Base-by-base conservation (phyloP, 1,140 invertebrate species). In the Platyscapa corneri region DNA sequence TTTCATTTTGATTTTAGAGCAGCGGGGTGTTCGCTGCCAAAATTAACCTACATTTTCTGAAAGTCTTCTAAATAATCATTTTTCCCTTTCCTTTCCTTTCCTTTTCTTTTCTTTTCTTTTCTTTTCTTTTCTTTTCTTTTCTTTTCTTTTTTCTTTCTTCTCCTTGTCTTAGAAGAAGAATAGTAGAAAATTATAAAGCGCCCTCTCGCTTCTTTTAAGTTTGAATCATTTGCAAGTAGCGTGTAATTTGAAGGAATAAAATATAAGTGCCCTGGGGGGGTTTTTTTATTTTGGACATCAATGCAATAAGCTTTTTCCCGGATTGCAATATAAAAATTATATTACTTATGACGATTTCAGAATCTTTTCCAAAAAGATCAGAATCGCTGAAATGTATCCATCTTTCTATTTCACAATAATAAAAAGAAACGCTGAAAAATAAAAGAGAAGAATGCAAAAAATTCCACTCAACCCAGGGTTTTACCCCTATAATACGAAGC, bases 31-130 rank as follows among this genome's bases (percentile, higher is more conserved):
- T 46, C 70, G 0, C 74, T 76, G 53, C 82, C 56, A 76, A 86
- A 82, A 76, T 81, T 80, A 80, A 85, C 83, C 83, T 67, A 85
- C 83, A 74, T 85, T 81, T 81, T 37, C 49, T 20, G 75, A 53
- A 56, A 34, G 12, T 60, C 53, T 34, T 37, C 23, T 79, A 53
- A 79, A 53, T 79, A 79, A 79, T 56, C 76, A 39, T 64, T 64
- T 79, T 64, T 16, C 16, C 20, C 64, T 53, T 64, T n/a, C 27
- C n/a, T 64, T 53, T 42, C 10, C 42, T 32, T 42, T 42, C n/a
- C n/a, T n/a, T n/a, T n/a, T n/a, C n/a, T n/a, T n/a, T 64, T 64
- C 64, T 64, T 16, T 27, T n/a, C 64, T 53, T 64, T n/a, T 37
- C n/a, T 64, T 53, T 42, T 14, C 42, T 32, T 42, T 42, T 64